phyloP scores from a whole-genome alignment of 1,140 invertebrate species.

The Nasonia vitripennis region DNA sequence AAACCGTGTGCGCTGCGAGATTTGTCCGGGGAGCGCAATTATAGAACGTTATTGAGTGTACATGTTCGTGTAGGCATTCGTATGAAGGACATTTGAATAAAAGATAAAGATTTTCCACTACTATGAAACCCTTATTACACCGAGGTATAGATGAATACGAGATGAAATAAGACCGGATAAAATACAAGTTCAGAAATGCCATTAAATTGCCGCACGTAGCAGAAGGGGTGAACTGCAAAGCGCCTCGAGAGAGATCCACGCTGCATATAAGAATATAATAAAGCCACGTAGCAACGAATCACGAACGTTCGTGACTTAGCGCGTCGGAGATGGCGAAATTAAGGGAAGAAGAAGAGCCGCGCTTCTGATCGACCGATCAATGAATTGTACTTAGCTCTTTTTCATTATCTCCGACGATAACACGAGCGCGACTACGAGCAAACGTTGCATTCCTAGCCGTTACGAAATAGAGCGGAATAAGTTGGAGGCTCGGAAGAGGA shows the following conservation, averaged over 20 bases:
- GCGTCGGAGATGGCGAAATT: conserved; percentile 1
- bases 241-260: background rate
- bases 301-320: background rate
- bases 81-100: too few species aligned
- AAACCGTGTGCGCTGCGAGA: background rate
- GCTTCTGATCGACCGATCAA: background rate
- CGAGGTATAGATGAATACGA: background rate
- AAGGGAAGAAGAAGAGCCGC: background rate
- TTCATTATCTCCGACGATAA: background rate
- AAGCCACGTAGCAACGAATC: background rate
- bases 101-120: background rate
- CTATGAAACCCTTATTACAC: background rate
- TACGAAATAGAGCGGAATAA: background rate
- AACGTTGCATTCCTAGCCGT: background rate
- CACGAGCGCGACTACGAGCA: too few species aligned
- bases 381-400: background rate
- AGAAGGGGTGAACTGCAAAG: background rate
- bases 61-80: too few species aligned
- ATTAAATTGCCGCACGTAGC: background rate
- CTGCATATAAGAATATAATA: background rate
- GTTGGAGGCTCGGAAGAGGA: background rate
- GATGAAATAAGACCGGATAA: background rate
- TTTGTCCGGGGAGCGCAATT: too few species aligned
- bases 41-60: too few species aligned
- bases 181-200: background rate